Evolutionary conservation across 2,888 invertebrate genomes (phyloP), one percentile per base, ranked within the genome.

Genomic region (Opisthograptis luteolata): DNA sequence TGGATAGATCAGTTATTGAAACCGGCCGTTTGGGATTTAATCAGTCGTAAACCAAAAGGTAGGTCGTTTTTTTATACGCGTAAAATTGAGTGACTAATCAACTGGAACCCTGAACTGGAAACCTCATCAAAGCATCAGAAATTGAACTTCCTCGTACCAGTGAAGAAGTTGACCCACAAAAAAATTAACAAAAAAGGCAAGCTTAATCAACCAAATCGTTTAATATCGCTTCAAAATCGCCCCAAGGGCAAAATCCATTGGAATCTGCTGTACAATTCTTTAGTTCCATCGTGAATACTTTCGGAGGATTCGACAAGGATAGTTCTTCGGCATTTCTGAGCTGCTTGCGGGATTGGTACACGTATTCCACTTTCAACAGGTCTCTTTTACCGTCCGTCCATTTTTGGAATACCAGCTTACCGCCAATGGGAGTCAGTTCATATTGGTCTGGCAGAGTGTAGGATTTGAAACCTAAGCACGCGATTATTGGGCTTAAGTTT

Each of bases 351-450:
- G 72, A 70, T 24, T 70, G 76, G 55, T 87, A 88, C 6, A 86
- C 55, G 36, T 78, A 86, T 56, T 83, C 71, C 0, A 84, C 62
- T 74, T 83, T 84, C 13, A 86, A 58, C 57, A 70, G 64, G n/a
- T 60, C 51, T 3, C 73, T 62, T 0, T 15, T 42, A 0, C 66
- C 58, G 20, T 82, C 73, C 1, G 68, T 60, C 81, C 82, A 87
- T 61, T 79, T 87, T 62, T 87, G 81, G 44, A 87, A 87, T 1
- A 87, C 68, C 1, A 88, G 17, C 68, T 86, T 87, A 1, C 84
- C 81, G 2, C 87, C 87, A 19, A 87, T 73, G 0, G 88, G 88
- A 0, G 73, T 79, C 3, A 62, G 65, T 55, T 88, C 87, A 15
- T 67, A 66, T 40, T 84, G 84, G 25, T 73, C 68, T 9, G 71